Conservation (phyloP, 2,888 invertebrate species). For the Helicoverpa assulta region DNA sequence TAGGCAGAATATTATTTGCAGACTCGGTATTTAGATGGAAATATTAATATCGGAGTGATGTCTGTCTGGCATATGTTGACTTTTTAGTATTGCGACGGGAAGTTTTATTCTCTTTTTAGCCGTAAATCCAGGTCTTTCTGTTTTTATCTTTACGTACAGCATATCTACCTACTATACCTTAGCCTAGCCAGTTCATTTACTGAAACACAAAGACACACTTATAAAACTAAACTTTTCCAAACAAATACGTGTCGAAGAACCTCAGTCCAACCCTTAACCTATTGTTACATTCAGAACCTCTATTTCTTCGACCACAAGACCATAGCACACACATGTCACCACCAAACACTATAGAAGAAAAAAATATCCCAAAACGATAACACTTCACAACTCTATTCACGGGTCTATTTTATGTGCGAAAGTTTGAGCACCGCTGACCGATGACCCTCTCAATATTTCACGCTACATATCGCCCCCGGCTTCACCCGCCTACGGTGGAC, state of each 20-base stretch:
- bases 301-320: slow-evolving; percentile 8
- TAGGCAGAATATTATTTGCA: slow-evolving; percentile 31
- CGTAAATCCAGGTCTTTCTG: too few species aligned
- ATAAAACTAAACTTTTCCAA: neutral
- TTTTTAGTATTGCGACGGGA: slow-evolving; percentile 18
- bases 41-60: slow-evolving; percentile 27
- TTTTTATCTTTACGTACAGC: too few species aligned
- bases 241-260: neutral
- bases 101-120: neutral
- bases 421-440: slow-evolving; percentile 74
- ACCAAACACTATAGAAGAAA: slow-evolving; percentile 38
- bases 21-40: slow-evolving; percentile 8
- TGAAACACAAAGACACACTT: too few species aligned
- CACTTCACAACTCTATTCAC: slow-evolving; percentile 35
- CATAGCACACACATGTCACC: slow-evolving; percentile 35
- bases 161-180: too few species aligned
- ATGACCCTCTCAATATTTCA: slow-evolving; percentile 84
- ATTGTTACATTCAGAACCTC: slow-evolving; percentile 15
- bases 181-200: too few species aligned
- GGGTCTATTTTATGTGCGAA: slow-evolving; percentile 44
- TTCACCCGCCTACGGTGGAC: slow-evolving; percentile 48
- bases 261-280: neutral
- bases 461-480: slow-evolving; percentile 74
- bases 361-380: slow-evolving; percentile 51
- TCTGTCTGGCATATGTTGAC: slow-evolving; percentile 13